Evolutionary conservation across 2,113 vertebrate genomes (phyloP).

Genomic region (Stegostoma tigrinum): DNA sequence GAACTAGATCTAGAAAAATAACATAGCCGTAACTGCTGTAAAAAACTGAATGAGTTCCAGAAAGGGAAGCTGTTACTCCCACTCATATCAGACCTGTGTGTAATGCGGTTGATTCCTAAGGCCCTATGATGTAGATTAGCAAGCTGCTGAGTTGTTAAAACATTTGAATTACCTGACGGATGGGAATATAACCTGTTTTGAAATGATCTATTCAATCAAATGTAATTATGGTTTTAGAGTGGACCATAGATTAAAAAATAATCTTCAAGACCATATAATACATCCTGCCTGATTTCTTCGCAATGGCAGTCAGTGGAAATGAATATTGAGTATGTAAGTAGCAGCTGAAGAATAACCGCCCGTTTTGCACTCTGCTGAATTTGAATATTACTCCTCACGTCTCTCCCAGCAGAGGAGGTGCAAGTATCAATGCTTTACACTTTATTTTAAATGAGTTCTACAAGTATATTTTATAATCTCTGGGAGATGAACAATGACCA

Average conservation of each 20-base stretch:
- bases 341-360: neutral
- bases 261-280: neutral
- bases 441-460: neutral
- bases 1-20: neutral
- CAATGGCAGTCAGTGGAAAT: neutral
- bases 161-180: neutral
- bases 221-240: neutral
- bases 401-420: neutral
- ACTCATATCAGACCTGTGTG: neutral
- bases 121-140: neutral
- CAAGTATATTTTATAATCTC: neutral
- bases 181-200: neutral
- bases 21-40: neutral
- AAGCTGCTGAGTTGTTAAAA: neutral
- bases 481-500: neutral
- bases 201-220: neutral
- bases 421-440: neutral
- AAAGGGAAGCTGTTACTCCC: neutral
- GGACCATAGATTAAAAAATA: neutral
- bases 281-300: neutral
- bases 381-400: neutral
- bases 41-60: neutral
- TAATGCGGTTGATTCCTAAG: neutral
- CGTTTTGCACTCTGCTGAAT: neutral
- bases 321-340: neutral